Evolutionary conservation across 2,888 invertebrate species (phyloP).

Genomic region (Thumatha senex): DNA sequence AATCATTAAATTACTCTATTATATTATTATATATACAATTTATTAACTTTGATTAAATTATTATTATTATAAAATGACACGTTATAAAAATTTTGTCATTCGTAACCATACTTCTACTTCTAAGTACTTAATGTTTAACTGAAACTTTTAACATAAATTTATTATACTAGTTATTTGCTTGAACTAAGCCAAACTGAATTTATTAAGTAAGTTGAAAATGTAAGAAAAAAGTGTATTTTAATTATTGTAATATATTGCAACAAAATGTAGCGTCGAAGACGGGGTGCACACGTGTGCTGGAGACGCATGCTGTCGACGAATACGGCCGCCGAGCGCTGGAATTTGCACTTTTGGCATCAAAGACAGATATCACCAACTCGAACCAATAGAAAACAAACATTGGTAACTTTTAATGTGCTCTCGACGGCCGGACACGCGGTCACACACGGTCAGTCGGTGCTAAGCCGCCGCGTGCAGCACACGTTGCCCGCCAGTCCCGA

Average conservation of each 20-base stretch:
- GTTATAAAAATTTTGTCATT: conserved; percentile 84
- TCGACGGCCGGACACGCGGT: too few species aligned
- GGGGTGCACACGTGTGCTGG: conserved; percentile 34
- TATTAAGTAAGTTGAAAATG: conserved; percentile 83
- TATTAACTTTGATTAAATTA: conserved; percentile 84
- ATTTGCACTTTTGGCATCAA: too few species aligned
- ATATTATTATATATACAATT: conserved; percentile 84
- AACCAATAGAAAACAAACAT: too few species aligned
- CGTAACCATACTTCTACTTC: conserved; percentile 83
- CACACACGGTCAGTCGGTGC: too few species aligned
- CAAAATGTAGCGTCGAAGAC: conserved; percentile 49
- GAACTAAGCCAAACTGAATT: conserved; percentile 84
- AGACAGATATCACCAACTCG: too few species aligned
- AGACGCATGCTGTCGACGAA: conserved; percentile 5
- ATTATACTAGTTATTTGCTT: conserved; percentile 84
- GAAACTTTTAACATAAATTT: conserved; percentile 83
- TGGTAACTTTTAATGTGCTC: too few species aligned
- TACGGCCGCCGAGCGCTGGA: neutral
- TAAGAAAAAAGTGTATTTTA: conserved; percentile 82
- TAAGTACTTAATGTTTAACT: conserved; percentile 82
- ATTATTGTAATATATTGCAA: conserved; percentile 76
- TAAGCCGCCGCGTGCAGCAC: conserved; percentile 6
- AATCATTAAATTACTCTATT: conserved; percentile 84
- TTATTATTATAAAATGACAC: conserved; percentile 82
- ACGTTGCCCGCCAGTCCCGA: conserved; percentile 15